Conservation (phyloP, 2,888 invertebrate genomes). For the Lathronympha strigana region DNA sequence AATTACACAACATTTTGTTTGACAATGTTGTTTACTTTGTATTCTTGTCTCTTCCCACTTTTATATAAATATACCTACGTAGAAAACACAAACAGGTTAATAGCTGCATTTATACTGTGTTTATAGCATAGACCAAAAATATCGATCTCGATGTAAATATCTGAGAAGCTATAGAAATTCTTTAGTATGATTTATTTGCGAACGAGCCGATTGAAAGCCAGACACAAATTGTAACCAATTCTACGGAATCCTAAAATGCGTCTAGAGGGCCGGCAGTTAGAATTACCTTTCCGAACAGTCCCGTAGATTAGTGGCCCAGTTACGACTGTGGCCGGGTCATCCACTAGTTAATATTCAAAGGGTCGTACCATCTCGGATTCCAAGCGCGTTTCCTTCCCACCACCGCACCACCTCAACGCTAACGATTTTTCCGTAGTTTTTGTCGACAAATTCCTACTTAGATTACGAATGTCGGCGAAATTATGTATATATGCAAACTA, state of each 20-base stretch:
- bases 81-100: not conserved
- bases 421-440: constrained; percentile 62
- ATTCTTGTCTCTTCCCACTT: no score
- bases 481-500: no score
- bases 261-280: constrained; percentile 50
- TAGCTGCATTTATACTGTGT: not conserved
- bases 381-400: constrained; percentile 68
- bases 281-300: constrained; percentile 70
- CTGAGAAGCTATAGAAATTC: not conserved
- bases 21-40: no score
- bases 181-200: constrained; percentile 19
- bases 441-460: constrained; percentile 58
- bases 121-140: not conserved
- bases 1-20: no score
- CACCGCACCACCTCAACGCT: constrained; percentile 47
- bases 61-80: no score
- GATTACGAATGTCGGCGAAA: constrained; percentile 52
- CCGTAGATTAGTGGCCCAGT: constrained; percentile 69
- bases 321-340: constrained; percentile 72
- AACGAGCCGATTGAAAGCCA: constrained; percentile 17
- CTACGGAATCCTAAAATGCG: constrained; percentile 31
- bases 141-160: constrained; percentile 11
- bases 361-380: constrained; percentile 77
- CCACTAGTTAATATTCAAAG: constrained; percentile 81
- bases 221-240: constrained; percentile 27